These are phyloP conservation scores for Leucopsar rothschildi DNA, from an alignment of 2,113 vertebrate species.

Conservation along the genomic window DNA sequence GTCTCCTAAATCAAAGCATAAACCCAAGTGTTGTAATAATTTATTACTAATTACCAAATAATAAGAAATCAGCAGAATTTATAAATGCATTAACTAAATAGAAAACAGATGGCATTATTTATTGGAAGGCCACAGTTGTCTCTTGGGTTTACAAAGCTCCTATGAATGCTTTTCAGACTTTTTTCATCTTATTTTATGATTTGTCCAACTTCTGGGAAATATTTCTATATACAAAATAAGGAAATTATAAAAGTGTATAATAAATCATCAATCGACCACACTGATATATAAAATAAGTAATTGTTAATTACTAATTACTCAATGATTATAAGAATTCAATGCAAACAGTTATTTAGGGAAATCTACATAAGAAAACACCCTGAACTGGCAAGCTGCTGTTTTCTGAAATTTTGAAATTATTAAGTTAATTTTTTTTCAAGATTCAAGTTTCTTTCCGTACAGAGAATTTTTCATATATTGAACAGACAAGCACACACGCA, in stretches of 20 bases:
- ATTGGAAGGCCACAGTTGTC: background rate
- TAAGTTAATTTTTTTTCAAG: background rate
- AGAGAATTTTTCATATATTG: background rate
- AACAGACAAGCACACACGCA: background rate
- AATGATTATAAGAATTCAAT: background rate
- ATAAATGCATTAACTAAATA: constrained; percentile 6
- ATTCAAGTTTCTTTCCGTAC: background rate
- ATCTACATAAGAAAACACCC: background rate
- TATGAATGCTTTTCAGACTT: background rate
- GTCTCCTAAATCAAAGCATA: background rate
- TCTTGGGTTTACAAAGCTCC: background rate
- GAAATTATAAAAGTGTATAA: background rate
- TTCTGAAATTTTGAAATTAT: background rate
- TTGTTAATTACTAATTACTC: background rate
- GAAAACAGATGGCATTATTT: constrained; percentile 19
- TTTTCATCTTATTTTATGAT: background rate
- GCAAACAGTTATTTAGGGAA: background rate
- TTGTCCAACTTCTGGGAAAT: background rate
- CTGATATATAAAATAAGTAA: background rate
- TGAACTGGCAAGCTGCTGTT: background rate
- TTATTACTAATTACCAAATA: background rate
- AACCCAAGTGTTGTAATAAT: background rate
- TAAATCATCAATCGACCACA: background rate
- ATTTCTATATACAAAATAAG: background rate
- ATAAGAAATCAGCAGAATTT: background rate